These are phyloP conservation scores for Piscicola geometra DNA, from an alignment of 2,888 invertebrate genomes.

Conservation along the genomic window DNA sequence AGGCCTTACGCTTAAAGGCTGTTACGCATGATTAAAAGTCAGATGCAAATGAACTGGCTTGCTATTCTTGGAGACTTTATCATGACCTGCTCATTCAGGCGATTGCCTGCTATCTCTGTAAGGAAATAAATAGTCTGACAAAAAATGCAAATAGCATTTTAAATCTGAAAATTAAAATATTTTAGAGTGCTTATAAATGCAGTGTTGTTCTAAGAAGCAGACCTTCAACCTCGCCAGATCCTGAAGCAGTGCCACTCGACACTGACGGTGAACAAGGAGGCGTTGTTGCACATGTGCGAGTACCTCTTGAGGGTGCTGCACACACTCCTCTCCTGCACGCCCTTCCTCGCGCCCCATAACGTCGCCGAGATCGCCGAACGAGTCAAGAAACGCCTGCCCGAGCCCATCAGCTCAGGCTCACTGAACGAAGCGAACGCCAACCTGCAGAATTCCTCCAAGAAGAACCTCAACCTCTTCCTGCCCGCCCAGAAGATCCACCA, in stretches of 20 bases:
- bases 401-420: constrained; percentile 89
- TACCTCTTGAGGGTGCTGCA: constrained; percentile 78
- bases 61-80: too few relatives aligned
- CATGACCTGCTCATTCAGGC: too few relatives aligned
- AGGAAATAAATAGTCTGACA: too few relatives aligned
- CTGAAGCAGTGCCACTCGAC: constrained; percentile 64
- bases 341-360: constrained; percentile 58
- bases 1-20: too few relatives aligned
- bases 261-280: constrained; percentile 70
- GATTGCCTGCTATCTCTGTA: too few relatives aligned
- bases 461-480: constrained; percentile 63
- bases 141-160: too few relatives aligned
- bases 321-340: constrained; percentile 70
- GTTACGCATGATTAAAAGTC: too few relatives aligned
- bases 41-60: too few relatives aligned
- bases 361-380: constrained; percentile 79
- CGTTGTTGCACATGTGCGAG: constrained; percentile 84
- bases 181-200: too few relatives aligned
- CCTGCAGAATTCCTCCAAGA: constrained; percentile 66
- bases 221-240: constrained; percentile 63
- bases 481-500: constrained; percentile 86
- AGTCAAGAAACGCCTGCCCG: constrained; percentile 85
- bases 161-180: too few relatives aligned
- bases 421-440: constrained; percentile 80
- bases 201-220: background rate